These are phyloP conservation scores for Sarcophaga caerulescens DNA, from an alignment of 2,888 invertebrate genomes.

Conservation along the genomic window DNA sequence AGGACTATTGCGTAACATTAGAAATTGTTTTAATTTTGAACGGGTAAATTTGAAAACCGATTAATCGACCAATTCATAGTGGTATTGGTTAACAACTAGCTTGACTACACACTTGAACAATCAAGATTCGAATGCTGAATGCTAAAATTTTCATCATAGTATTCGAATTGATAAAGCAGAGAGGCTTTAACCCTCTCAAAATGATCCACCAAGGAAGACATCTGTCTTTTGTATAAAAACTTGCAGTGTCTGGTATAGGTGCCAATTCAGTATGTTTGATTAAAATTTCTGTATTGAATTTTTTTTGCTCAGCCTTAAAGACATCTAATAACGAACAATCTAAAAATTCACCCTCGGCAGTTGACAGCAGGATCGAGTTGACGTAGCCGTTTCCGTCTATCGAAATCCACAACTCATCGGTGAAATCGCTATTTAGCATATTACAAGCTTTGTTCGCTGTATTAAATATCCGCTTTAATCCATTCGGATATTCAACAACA, in stretches of 20 bases:
- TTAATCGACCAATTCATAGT: no score
- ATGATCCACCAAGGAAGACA: no score
- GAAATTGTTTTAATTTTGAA: no score
- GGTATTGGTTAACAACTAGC: no score
- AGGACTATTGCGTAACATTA: no score
- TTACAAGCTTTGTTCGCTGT: constrained; percentile 92
- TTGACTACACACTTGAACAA: no score
- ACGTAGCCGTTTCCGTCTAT: constrained; percentile 90
- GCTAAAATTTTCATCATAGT: no score
- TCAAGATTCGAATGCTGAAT: no score
- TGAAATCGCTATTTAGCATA: constrained; percentile 88
- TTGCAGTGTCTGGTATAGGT: constrained; percentile 96
- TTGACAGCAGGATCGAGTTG: constrained; percentile 86
- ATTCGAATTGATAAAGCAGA: no score
- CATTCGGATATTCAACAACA: constrained; percentile 86
- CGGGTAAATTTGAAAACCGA: no score
- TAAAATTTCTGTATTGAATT: constrained; percentile 89
- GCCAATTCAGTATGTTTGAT: constrained; percentile 91
- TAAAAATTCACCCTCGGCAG: constrained; percentile 75
- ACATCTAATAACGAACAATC: constrained; percentile 65
- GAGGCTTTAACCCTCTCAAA: no score
- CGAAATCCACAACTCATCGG: constrained; percentile 90
- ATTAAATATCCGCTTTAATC: constrained; percentile 85
- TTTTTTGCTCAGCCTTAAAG: constrained; percentile 81
- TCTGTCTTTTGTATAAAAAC: constrained; percentile 92